These are phyloP conservation scores for Anaspis maculata DNA, from an alignment of 2,888 invertebrate species.

Conservation along the genomic window DNA sequence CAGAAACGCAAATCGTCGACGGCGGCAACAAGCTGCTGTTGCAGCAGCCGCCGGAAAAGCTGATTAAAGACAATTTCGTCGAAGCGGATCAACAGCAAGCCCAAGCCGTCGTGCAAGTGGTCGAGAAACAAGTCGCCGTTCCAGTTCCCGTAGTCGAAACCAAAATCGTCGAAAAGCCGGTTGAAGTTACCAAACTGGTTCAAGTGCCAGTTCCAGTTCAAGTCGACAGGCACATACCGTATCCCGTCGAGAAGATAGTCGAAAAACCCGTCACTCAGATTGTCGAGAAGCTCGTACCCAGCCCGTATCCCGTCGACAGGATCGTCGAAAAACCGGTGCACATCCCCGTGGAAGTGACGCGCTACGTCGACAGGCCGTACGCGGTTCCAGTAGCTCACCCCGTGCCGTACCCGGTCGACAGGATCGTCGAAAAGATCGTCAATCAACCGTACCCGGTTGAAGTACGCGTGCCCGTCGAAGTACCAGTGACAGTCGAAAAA, in stretches of 20 bases:
- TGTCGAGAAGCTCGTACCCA: conserved; percentile 31
- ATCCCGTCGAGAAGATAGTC: conserved; percentile 31
- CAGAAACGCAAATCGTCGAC: conserved; percentile 27
- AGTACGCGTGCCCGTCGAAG: conserved; percentile 33
- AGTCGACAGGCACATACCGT: conserved; percentile 23
- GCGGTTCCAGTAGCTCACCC: conserved; percentile 36
- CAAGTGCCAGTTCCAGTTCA: conserved; percentile 38
- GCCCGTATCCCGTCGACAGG: conserved; percentile 44
- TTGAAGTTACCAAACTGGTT: conserved; percentile 42
- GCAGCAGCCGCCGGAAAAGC: conserved; percentile 15
- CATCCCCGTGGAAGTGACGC: conserved; percentile 45
- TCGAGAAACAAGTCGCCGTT: conserved; percentile 34
- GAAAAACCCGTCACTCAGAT: conserved; percentile 40
- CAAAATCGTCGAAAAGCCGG: conserved; percentile 29
- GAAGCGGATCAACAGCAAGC: conserved; percentile 23
- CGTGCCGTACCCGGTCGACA: conserved; percentile 27
- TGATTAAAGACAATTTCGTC: conserved; percentile 16
- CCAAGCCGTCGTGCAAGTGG: conserved; percentile 26
- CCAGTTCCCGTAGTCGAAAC: conserved; percentile 18
- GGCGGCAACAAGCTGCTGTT: conserved; percentile 14
- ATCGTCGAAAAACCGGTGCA: conserved; percentile 44
- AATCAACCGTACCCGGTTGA: conserved; percentile 42
- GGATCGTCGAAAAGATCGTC: conserved; percentile 25
- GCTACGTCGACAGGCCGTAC: conserved; percentile 45
- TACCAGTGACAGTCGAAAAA: conserved; percentile 46